Evolutionary conservation across 2,113 vertebrate genomes (phyloP), one percentile per base, ranked within the genome.

Genomic region (Australoheros scitulus): DNA sequence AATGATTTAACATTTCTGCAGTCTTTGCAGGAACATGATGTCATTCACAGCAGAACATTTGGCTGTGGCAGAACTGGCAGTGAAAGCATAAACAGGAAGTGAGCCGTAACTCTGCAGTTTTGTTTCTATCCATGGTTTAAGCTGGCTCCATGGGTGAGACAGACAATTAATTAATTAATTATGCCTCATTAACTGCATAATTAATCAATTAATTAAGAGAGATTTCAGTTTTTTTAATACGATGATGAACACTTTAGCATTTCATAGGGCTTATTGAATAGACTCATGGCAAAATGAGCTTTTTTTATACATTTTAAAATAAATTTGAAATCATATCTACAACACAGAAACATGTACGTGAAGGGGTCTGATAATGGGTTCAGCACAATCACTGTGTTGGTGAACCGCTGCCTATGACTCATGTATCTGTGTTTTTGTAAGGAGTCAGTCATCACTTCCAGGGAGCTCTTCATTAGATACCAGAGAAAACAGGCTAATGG

Each of bases 1-100:
- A 52, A 52, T 70, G 17, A 32, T 24, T 50, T 50, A 70, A 50
- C 11, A 50, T 70, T 50, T 0, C 65, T 70, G 65, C 41, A 70
- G 22, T 70, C 22, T 70, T 70, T 47, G 47, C 15, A 70, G 65
- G 65, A 70, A 70, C 65, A 70, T 70, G 41, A 70, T 70, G 64
- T 70, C 41, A 70, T 70, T 70, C 50, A 70, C 15, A 18, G 3
- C 50, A 43, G 43, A 70, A 70, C 65, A 52, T 70, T 70, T 50
- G 65, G 47, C 0, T 29, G 15, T 50, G 65, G 47, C 43, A 29
- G 65, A 70, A 17, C 24, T 70, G 65, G 65, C 65, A 52, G 65
- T 70, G 43, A 50, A 70, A 43, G 50, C 24, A 20, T 43, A 43
- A 50, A 70, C 61, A 70, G 65, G 65, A 70, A 70, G 65, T 70